These are phyloP conservation scores for Trachelus iudaicus DNA, from an alignment of 2,888 invertebrate species.

Conservation along the genomic window DNA sequence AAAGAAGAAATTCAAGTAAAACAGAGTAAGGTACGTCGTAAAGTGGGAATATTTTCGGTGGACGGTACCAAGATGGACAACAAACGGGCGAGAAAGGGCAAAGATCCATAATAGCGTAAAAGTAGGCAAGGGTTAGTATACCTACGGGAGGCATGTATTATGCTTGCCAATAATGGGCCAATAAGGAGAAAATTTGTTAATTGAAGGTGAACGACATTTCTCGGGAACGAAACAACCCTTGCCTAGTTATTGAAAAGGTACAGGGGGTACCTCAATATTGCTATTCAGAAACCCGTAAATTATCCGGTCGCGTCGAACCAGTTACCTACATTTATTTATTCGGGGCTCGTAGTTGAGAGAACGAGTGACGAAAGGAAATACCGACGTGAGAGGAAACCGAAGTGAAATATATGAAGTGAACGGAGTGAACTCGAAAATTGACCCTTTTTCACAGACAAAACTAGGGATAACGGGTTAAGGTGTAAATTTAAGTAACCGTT, in stretches of 20 bases:
- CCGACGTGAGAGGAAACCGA: background rate
- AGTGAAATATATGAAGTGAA: background rate
- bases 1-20: background rate
- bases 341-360: conserved; percentile 15
- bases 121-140: background rate
- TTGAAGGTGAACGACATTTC: conserved; percentile 31
- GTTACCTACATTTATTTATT: conserved; percentile 30
- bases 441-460: background rate
- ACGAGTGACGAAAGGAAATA: background rate
- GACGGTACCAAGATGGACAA: background rate
- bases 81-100: conserved; percentile 15
- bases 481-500: background rate
- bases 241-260: conserved; percentile 28
- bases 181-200: conserved; percentile 52
- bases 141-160: background rate
- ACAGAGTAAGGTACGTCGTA: background rate
- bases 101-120: conserved; percentile 3
- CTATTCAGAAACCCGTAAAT: conserved; percentile 37
- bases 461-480: background rate
- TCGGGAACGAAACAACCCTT: conserved; percentile 30
- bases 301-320: conserved; percentile 39
- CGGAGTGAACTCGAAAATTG: background rate
- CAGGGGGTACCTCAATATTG: conserved; percentile 13
- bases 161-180: conserved; percentile 44
- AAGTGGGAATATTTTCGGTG: background rate